phyloP scores from a whole-genome alignment of 2,113 vertebrate genomes.

The Peromyscus maniculatus region DNA sequence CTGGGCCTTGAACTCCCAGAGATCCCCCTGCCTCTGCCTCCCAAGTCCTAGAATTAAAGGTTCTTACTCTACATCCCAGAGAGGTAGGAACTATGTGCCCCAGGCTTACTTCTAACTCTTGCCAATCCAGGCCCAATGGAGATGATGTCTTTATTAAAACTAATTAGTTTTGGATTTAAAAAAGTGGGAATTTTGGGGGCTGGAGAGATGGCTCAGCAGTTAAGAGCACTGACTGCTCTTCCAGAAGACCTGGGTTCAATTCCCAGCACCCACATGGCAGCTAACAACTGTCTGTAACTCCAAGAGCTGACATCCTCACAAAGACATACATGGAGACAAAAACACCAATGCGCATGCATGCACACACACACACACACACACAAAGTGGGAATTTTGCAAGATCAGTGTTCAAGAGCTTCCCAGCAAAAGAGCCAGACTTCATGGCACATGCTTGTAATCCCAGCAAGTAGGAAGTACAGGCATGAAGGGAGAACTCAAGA shows the following conservation, averaged over 20 bases:
- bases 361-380: neutral
- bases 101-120: neutral
- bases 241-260: too few species aligned
- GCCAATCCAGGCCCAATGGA: neutral
- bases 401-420: neutral
- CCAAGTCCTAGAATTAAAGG: neutral
- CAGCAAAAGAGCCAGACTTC: neutral
- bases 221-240: too few species aligned
- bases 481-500: neutral
- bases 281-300: too few species aligned
- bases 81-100: neutral
- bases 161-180: slow-evolving; percentile 6
- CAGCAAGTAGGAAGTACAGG: neutral
- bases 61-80: neutral
- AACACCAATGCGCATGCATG: too few species aligned
- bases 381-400: neutral
- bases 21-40: neutral
- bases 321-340: too few species aligned
- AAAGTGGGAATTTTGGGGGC: neutral
- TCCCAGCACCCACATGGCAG: too few species aligned
- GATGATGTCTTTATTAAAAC: slow-evolving; percentile 60
- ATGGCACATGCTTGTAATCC: neutral
- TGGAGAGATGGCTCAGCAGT: too few species aligned
- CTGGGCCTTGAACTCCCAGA: neutral
- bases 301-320: too few species aligned